Evolutionary conservation across 2,797 vertebrate species (phyloP).

Genomic region (Pagetopsis macropterus): DNA sequence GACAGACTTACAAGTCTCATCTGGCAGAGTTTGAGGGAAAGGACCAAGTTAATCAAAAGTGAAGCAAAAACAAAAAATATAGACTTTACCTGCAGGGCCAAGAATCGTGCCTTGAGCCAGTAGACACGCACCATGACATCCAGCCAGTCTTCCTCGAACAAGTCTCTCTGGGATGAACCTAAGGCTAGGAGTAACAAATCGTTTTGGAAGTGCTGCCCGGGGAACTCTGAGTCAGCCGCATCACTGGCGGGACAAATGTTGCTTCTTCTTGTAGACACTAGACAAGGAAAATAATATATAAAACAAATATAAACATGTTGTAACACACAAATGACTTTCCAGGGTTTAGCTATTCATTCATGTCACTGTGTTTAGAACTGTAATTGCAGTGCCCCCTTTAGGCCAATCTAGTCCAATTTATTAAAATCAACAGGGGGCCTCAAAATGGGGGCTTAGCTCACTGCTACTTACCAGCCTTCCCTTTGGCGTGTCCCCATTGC

Average conservation of each 20-base stretch:
- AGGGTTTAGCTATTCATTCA: not conserved
- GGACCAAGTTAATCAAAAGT: not conserved
- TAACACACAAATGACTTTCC: not conserved
- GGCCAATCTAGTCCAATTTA: not conserved
- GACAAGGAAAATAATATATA: constrained; percentile 6
- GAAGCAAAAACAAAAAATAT: not conserved
- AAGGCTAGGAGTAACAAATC: constrained; percentile 92
- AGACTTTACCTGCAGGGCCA: constrained; percentile 89
- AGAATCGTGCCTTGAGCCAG: constrained; percentile 95
- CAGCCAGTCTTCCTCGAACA: constrained; percentile 92
- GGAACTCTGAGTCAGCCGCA: constrained; percentile 86
- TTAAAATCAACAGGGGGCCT: too few relatives aligned
- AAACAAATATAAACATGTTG: not conserved
- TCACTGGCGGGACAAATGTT: constrained; percentile 75
- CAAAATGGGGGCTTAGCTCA: not conserved
- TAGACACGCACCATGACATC: constrained; percentile 92
- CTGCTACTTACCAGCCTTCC: constrained; percentile 86
- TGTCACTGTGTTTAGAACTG: not conserved
- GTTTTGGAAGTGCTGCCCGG: constrained; percentile 89
- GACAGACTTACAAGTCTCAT: not conserved
- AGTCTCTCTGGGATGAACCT: constrained; percentile 91
- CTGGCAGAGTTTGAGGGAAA: constrained; percentile 2
- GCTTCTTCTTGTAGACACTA: constrained; percentile 87
- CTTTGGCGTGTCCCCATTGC: constrained; percentile 92
- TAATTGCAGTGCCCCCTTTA: not conserved